These are phyloP conservation scores for Cladorhizidae sp. DNA, from an alignment of 37 sponge, comb jelly and placozoan genomes.

Conservation along the genomic window DNA sequence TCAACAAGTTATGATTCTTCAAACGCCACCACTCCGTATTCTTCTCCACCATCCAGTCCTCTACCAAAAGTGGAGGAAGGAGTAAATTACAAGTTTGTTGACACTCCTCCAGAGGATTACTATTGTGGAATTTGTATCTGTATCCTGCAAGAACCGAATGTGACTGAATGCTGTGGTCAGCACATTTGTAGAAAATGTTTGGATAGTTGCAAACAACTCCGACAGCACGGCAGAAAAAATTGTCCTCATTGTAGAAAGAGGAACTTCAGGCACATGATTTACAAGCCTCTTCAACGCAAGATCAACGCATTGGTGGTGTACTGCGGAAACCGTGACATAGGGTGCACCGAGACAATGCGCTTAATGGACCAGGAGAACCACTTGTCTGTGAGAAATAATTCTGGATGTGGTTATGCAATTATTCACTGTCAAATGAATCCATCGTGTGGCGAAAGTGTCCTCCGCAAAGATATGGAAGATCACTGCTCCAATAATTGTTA, in stretches of 20 bases:
- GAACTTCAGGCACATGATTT: background rate
- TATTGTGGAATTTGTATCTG: constrained; percentile 3
- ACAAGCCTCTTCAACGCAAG: background rate
- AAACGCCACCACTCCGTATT: no score
- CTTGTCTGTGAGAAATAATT: background rate
- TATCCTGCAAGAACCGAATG: background rate
- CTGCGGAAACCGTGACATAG: background rate
- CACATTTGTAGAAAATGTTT: background rate
- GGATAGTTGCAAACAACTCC: background rate
- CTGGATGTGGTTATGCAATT: background rate
- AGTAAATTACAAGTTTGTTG: constrained; percentile 3
- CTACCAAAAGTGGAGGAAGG: background rate
- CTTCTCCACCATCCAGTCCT: no score
- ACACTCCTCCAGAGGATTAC: background rate
- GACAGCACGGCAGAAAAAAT: background rate
- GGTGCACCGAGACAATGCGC: background rate
- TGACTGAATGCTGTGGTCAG: constrained; percentile 12
- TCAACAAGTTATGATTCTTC: no score
- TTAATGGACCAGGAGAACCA: background rate
- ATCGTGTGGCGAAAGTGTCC: background rate
- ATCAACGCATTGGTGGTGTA: background rate
- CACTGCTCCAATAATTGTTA: background rate
- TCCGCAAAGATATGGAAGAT: background rate
- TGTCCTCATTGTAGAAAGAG: background rate
- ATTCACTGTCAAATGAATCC: background rate